Evolutionary conservation across 1,140 invertebrate species (phyloP).

Genomic region (Brachionus angularis): DNA sequence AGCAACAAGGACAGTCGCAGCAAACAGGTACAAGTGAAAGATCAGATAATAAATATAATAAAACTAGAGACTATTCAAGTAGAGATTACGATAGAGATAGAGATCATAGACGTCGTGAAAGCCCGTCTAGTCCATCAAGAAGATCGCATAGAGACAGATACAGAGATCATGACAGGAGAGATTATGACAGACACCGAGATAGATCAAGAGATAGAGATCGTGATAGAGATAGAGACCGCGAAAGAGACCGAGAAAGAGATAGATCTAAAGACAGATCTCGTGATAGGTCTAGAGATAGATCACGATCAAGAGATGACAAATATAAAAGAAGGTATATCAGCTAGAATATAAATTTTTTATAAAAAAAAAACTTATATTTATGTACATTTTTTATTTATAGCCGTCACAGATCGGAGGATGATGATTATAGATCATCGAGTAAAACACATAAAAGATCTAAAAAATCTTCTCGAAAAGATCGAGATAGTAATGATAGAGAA

Average conservation of each 20-base stretch:
- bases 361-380: background rate
- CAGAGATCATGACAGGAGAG: constrained; percentile 8
- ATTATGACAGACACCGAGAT: background rate
- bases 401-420: constrained; percentile 34
- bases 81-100: constrained; percentile 15
- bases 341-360: background rate
- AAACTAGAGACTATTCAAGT: background rate
- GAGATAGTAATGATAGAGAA: constrained; percentile 42
- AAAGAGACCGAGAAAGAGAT: background rate
- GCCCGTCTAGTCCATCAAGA: constrained; percentile 14
- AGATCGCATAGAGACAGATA: too few relatives aligned
- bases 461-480: constrained; percentile 40
- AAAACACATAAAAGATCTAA: constrained; percentile 24
- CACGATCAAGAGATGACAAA: constrained; percentile 31
- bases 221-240: constrained; percentile 11
- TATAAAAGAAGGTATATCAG: constrained; percentile 37
- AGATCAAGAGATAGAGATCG: constrained; percentile 3
- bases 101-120: constrained; percentile 25
- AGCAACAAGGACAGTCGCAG: too few relatives aligned
- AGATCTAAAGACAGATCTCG: constrained; percentile 13
- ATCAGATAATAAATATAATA: too few relatives aligned
- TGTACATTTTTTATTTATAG: background rate
- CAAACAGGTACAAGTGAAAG: too few relatives aligned
- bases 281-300: constrained; percentile 27
- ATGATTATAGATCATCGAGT: constrained; percentile 30